Evolutionary conservation across 2,888 invertebrate genomes (phyloP).

Genomic region (Apomyelois bistriatella): DNA sequence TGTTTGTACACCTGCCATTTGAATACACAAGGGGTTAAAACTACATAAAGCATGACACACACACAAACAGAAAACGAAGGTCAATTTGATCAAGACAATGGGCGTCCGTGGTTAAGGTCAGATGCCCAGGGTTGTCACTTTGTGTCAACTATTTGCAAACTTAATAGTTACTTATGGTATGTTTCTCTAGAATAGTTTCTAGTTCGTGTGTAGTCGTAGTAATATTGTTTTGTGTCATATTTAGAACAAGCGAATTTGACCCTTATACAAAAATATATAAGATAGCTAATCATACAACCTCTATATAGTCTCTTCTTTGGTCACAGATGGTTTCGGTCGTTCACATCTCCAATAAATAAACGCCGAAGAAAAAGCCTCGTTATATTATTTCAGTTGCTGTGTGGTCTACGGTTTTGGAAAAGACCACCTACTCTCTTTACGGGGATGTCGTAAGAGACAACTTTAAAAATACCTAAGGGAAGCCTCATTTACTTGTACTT

Average conservation of each 20-base stretch:
- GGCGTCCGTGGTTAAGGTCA: constrained; percentile 3
- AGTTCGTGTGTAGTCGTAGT: background rate
- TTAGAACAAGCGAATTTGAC: background rate
- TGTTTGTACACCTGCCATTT: too few species aligned
- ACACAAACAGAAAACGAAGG: background rate
- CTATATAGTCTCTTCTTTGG: too few species aligned
- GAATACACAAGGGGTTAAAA: background rate
- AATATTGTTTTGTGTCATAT: background rate
- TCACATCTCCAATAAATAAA: too few species aligned
- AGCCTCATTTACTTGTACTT: too few species aligned
- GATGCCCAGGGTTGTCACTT: background rate
- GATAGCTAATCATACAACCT: too few species aligned
- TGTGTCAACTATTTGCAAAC: background rate
- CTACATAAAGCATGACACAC: background rate
- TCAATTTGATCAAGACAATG: background rate
- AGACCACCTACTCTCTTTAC: too few species aligned
- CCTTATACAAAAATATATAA: background rate
- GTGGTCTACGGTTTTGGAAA: too few species aligned
- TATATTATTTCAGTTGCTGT: too few species aligned
- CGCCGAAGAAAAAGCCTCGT: too few species aligned
- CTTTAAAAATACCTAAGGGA: too few species aligned
- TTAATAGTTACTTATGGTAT: background rate
- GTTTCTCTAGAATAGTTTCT: background rate
- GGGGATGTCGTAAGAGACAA: too few species aligned
- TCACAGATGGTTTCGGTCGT: too few species aligned